These are phyloP conservation scores for Pandion haliaetus DNA, from an alignment of 2,113 vertebrate species.

Conservation along the genomic window DNA sequence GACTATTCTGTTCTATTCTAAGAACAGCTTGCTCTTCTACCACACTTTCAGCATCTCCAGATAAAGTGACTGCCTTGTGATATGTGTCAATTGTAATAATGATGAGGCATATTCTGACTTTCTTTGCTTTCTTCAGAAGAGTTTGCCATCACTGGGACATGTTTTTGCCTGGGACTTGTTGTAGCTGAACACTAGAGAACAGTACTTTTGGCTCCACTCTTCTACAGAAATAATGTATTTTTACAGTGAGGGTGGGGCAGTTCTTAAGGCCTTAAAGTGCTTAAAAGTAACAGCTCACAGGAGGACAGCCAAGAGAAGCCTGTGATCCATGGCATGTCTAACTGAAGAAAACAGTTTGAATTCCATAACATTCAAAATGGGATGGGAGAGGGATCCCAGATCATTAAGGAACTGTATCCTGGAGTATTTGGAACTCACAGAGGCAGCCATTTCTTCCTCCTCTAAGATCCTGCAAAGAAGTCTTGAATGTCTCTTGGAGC, in stretches of 20 bases:
- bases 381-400: not conserved
- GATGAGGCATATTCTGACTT: not conserved
- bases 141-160: not conserved
- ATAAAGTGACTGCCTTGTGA: not conserved
- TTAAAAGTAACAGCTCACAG: not conserved
- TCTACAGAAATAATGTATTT: not conserved
- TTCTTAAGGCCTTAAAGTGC: not conserved
- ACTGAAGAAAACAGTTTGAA: not conserved
- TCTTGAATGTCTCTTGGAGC: not conserved
- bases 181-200: not conserved
- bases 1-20: not conserved
- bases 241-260: not conserved
- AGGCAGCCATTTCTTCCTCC: not conserved
- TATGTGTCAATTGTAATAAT: not conserved
- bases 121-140: not conserved
- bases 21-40: not conserved
- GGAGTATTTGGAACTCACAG: not conserved
- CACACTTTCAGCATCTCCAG: not conserved
- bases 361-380: not conserved
- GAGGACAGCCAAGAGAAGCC: not conserved
- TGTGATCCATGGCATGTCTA: not conserved
- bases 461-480: not conserved
- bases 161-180: not conserved
- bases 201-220: not conserved
- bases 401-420: not conserved